Conservation (phyloP, 2,113 vertebrate genomes). For the Laticauda laticaudata region DNA sequence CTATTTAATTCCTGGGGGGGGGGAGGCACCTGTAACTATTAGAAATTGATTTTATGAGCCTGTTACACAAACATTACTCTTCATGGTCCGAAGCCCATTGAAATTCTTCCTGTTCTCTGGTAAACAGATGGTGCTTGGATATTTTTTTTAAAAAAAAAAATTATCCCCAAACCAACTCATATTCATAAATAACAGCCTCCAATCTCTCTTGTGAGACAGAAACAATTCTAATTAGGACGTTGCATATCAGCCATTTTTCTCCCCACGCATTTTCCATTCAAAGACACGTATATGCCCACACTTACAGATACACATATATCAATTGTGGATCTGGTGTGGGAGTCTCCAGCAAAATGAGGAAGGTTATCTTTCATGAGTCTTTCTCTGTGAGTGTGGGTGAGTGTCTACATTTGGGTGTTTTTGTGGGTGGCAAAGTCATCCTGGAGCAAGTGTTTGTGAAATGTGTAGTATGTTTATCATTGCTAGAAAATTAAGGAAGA, state of each 20-base stretch:
- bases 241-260: slow-evolving; percentile 45
- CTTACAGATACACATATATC: not conserved
- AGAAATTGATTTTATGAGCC: slow-evolving; percentile 76
- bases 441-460: not conserved
- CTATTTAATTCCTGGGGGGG: slow-evolving; percentile 68
- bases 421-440: slow-evolving; percentile 53
- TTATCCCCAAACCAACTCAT: slow-evolving; percentile 58
- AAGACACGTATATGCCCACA: slow-evolving; percentile 34
- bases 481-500: slow-evolving; percentile 21
- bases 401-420: not conserved
- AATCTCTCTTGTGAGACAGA: slow-evolving; percentile 64
- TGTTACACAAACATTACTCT: slow-evolving; percentile 72
- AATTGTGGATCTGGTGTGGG: not conserved
- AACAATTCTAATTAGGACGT: slow-evolving; percentile 66
- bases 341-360: slow-evolving; percentile 30
- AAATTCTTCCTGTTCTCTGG: slow-evolving; percentile 76
- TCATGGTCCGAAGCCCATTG: slow-evolving; percentile 71
- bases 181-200: slow-evolving; percentile 74
- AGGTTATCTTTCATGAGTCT: not conserved
- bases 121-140: slow-evolving; percentile 78
- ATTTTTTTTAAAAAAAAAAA: slow-evolving; percentile 42
- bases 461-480: slow-evolving; percentile 43
- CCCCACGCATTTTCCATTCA: slow-evolving; percentile 45
- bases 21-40: slow-evolving; percentile 72
- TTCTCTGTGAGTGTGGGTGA: not conserved